Evolutionary conservation across 2,797 vertebrate genomes (phyloP).

Genomic region (Coranthus polyacanthus): DNA sequence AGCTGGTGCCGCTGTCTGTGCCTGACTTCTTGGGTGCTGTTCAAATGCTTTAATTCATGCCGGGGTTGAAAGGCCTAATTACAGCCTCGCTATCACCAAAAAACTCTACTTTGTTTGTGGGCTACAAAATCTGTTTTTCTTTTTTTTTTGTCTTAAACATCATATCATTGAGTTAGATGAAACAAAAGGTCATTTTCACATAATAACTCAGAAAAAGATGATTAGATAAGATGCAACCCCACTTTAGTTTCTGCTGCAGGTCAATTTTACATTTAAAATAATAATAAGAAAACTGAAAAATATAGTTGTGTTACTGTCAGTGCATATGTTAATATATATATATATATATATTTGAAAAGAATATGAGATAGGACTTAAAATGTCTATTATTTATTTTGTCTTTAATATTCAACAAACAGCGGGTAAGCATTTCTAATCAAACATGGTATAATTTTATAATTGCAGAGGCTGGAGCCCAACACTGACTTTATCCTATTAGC

Average conservation of each 20-base stretch:
- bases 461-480: not conserved
- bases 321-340: too few relatives aligned
- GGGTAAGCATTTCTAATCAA: not conserved
- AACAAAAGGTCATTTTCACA: conserved; percentile 8
- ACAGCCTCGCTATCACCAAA: conserved; percentile 48
- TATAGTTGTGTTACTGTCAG: too few relatives aligned
- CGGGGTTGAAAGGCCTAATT: conserved; percentile 57
- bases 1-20: conserved; percentile 65
- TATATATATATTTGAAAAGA: too few relatives aligned
- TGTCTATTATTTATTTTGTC: too few relatives aligned
- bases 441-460: not conserved
- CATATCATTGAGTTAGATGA: not conserved
- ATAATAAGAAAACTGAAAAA: too few relatives aligned
- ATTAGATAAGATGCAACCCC: conserved; percentile 1
- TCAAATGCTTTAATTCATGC: conserved; percentile 68
- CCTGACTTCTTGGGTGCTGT: conserved; percentile 55
- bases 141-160: conserved; percentile 27
- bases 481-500: not conserved
- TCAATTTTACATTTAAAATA: too few relatives aligned
- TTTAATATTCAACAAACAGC: not conserved
- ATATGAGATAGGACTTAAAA: too few relatives aligned
- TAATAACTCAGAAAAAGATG: not conserved
- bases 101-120: conserved; percentile 28
- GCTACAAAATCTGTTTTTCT: conserved; percentile 1
- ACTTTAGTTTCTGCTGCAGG: too few relatives aligned